Conservation (phyloP, 2,113 vertebrate genomes). For the Saccopteryx bilineata region DNA sequence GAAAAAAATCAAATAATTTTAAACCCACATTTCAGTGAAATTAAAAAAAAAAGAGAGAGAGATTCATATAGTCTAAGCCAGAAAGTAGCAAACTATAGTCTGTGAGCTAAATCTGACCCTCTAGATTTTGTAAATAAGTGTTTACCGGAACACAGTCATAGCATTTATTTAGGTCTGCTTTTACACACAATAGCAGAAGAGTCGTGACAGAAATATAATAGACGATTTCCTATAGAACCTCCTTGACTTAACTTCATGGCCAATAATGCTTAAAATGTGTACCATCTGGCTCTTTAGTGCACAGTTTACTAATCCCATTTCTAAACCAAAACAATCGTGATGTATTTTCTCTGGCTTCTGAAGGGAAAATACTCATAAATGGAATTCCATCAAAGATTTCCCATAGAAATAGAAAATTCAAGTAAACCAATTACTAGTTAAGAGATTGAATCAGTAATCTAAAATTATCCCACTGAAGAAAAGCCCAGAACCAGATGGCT, state of each 20-base stretch:
- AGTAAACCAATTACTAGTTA: not conserved
- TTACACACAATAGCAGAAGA: not conserved
- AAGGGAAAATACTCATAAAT: not conserved
- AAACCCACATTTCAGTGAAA: not conserved
- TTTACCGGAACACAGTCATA: not conserved
- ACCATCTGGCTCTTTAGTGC: not conserved
- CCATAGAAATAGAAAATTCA: not conserved
- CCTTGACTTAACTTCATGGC: conserved; percentile 17
- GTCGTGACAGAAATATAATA: not conserved
- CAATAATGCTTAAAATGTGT: not conserved
- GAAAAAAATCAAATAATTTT: not conserved
- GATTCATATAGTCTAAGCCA: not conserved
- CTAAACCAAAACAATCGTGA: not conserved
- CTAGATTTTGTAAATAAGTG: not conserved
- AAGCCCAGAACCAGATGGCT: not conserved
- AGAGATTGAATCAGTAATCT: not conserved
- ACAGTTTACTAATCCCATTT: not conserved
- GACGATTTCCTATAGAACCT: not conserved
- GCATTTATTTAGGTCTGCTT: not conserved
- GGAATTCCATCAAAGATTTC: not conserved
- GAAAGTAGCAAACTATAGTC: not conserved
- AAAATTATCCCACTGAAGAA: not conserved
- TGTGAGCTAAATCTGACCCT: not conserved
- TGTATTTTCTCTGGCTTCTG: conserved; percentile 3
- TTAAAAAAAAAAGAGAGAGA: not conserved